Evolutionary conservation across 1,140 invertebrate genomes (phyloP).

Genomic region (Lepidurus apus): DNA sequence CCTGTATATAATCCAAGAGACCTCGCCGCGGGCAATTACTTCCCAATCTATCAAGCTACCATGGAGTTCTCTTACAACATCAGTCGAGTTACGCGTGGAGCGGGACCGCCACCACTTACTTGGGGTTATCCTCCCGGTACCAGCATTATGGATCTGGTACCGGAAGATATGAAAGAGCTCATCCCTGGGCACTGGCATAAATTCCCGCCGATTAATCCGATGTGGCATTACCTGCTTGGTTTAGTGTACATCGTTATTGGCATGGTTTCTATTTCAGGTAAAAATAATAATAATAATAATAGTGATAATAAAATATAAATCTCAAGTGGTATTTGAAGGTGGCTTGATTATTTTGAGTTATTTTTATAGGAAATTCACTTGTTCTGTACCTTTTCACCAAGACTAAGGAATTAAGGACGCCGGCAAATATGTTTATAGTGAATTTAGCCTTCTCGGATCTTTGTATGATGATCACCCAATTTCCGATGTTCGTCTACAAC

Average conservation of each 20-base stretch:
- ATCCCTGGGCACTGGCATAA: conserved; percentile 24
- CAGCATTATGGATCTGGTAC: background rate
- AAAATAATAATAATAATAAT: background rate
- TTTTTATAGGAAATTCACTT: background rate
- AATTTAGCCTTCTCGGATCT: conserved; percentile 84
- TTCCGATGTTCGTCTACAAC: conserved; percentile 45
- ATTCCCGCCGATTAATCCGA: conserved; percentile 29
- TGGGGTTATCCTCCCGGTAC: conserved; percentile 23
- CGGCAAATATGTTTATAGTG: conserved; percentile 76
- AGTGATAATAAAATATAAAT: background rate
- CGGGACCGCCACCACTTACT: background rate
- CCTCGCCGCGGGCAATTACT: background rate
- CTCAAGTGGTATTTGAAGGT: background rate
- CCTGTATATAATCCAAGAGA: background rate
- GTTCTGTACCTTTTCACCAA: conserved; percentile 44
- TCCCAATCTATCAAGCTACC: background rate
- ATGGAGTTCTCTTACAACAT: background rate
- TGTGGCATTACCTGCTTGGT: conserved; percentile 31
- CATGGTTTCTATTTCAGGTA: conserved; percentile 1
- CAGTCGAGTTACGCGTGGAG: background rate
- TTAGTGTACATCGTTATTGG: conserved; percentile 23
- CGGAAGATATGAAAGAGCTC: conserved; percentile 25
- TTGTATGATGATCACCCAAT: conserved; percentile 67
- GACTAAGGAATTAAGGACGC: conserved; percentile 58
- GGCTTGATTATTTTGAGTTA: background rate